Conservation (phyloP, 2,113 vertebrate species). For the Corvus moneduloides region DNA sequence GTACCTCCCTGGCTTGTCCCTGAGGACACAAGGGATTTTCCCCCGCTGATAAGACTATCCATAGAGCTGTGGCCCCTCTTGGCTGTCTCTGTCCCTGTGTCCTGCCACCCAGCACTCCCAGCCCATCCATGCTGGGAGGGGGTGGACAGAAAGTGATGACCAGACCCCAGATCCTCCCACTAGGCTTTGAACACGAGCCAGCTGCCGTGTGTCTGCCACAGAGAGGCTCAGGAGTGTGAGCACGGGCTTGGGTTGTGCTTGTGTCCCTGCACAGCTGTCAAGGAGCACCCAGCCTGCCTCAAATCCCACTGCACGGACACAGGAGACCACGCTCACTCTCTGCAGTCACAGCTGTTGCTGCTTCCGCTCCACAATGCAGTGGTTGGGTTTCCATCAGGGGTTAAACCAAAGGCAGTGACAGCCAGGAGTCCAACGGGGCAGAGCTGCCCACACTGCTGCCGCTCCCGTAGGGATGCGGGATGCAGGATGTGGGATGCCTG, state of each 20-base stretch:
- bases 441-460: background rate
- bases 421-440: background rate
- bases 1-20: background rate
- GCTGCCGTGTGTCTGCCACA: fast-evolving
- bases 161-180: background rate
- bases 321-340: fast-evolving
- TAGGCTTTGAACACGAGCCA: fast-evolving
- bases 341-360: too few species aligned
- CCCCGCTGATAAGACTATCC: background rate
- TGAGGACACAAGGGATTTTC: background rate
- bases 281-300: background rate
- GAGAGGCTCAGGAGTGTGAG: background rate
- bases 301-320: fast-evolving
- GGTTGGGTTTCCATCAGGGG: background rate
- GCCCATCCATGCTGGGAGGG: background rate
- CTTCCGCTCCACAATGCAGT: fast-evolving
- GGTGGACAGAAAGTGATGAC: fast-evolving
- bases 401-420: background rate
- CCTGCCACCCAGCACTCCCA: background rate
- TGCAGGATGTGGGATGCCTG: background rate
- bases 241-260: fast-evolving
- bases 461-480: background rate
- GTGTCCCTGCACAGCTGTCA: background rate
- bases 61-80: fast-evolving
- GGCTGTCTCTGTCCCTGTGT: background rate